These are phyloP conservation scores for Silurus asotus DNA, from an alignment of 2,113 vertebrate genomes.

Conservation along the genomic window DNA sequence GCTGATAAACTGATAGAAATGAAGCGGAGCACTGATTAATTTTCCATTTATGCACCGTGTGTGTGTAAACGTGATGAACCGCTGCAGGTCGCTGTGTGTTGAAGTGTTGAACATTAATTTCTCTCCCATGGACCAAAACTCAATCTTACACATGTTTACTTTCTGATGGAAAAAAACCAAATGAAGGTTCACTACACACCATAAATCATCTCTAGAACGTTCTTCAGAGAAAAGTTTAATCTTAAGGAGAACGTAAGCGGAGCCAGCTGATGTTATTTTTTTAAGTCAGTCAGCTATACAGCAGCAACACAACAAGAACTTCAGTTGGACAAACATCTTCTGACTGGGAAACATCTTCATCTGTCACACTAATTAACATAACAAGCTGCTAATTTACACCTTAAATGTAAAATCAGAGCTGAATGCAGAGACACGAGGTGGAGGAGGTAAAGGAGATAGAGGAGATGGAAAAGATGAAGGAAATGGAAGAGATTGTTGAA, in stretches of 20 bases:
- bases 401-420: neutral
- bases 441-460: too few species aligned
- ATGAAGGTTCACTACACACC: neutral
- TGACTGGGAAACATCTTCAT: neutral
- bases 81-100: neutral
- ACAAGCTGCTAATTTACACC: neutral
- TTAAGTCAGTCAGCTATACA: neutral
- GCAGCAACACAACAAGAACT: neutral
- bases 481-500: too few species aligned
- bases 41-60: neutral
- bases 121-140: neutral
- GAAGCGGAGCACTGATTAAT: neutral
- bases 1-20: conserved; percentile 13
- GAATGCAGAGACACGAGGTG: neutral
- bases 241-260: neutral
- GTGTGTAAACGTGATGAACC: neutral
- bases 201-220: neutral
- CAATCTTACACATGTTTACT: conserved; percentile 10
- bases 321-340: neutral
- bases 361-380: neutral
- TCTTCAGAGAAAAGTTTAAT: neutral
- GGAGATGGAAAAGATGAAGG: too few species aligned
- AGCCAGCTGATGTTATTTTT: neutral
- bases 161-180: neutral
- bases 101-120: conserved; percentile 14